A percentile compares a stretch with the other conserved stretches of the same genome.
These are phyloP conservation scores for Halcyon malimbica DNA, from an alignment of 2,113 vertebrate genomes.

Conservation along the genomic window DNA sequence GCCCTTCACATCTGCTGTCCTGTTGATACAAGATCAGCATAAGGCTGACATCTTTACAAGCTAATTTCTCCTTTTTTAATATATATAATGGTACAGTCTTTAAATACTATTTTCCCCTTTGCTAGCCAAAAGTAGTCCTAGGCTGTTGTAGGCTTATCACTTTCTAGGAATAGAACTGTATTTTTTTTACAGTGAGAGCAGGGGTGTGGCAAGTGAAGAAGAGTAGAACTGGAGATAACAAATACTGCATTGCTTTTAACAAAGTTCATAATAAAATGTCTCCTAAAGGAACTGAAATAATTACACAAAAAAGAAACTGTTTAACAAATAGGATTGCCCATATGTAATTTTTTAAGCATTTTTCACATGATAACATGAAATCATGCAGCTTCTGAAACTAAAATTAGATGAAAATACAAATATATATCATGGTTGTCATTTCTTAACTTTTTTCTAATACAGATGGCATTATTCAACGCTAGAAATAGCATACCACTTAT, in stretches of 20 bases:
- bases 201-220: neutral
- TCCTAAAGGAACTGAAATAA: neutral
- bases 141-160: neutral
- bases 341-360: neutral
- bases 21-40: neutral
- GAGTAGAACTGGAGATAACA: neutral
- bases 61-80: neutral
- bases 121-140: neutral
- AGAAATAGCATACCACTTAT: neutral
- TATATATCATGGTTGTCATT: fast-evolving
- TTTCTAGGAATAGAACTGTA: neutral
- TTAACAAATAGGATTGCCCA: neutral
- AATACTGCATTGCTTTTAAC: neutral
- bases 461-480: neutral
- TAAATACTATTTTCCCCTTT: neutral
- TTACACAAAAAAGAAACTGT: neutral
- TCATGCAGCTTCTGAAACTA: neutral
- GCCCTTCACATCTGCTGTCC: neutral
- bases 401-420: neutral
- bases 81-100: neutral
- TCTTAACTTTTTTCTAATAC: neutral
- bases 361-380: neutral
- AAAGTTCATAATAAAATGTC: neutral
- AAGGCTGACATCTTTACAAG: neutral
- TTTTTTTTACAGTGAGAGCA: neutral